A percentile compares a stretch with the other conserved stretches of the same genome.
phyloP scores from a whole-genome alignment of 2,113 vertebrate genomes.

The Recurvirostra avosetta region DNA sequence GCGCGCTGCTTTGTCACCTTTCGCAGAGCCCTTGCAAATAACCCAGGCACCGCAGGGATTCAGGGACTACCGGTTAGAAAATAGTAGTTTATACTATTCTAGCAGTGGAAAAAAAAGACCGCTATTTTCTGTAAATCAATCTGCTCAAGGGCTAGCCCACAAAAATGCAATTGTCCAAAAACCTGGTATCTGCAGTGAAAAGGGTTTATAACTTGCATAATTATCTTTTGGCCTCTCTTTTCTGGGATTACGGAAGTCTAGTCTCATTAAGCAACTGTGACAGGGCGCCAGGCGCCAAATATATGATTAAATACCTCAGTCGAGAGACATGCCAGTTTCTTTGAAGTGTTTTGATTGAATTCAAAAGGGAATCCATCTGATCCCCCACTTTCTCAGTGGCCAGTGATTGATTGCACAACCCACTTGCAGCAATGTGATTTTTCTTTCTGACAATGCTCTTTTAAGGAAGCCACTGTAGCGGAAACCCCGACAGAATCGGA shows the following conservation, averaged over 20 bases:
- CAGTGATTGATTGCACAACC: constrained; percentile 11
- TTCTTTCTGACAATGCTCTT: constrained; percentile 42
- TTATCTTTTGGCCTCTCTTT: not conserved
- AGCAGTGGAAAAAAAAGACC: not conserved
- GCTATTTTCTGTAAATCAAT: not conserved
- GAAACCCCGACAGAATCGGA: not conserved
- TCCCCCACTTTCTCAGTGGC: not conserved
- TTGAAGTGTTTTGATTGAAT: constrained; percentile 14
- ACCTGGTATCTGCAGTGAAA: not conserved
- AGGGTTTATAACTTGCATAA: not conserved
- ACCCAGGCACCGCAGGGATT: not conserved
- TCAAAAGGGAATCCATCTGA: constrained; percentile 22
- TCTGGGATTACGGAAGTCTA: not conserved
- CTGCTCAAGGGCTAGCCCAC: not conserved
- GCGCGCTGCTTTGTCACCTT: not conserved
- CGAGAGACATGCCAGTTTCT: not conserved
- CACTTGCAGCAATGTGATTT: constrained; percentile 7
- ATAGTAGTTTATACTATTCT: not conserved
- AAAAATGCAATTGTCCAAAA: not conserved
- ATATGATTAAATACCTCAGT: not conserved
- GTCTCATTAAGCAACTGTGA: not conserved
- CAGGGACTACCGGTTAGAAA: not conserved
- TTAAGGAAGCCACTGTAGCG: not conserved
- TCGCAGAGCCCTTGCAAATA: not conserved
- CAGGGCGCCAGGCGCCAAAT: not conserved